phyloP scores from a whole-genome alignment of 2,113 vertebrate species.

The Antidorcas marsupialis region DNA sequence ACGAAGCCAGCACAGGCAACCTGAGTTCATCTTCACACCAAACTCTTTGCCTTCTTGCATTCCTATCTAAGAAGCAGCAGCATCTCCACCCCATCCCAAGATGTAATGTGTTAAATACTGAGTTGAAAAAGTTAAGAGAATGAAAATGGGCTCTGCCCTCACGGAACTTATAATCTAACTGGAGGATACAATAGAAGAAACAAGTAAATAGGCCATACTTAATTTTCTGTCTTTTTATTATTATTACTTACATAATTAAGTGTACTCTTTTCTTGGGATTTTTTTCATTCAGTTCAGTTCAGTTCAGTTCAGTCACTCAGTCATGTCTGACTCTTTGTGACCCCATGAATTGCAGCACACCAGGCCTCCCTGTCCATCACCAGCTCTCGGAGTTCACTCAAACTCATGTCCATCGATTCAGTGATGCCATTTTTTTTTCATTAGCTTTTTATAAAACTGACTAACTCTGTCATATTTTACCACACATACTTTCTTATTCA shows the following conservation, averaged over 20 bases:
- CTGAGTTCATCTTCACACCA: neutral
- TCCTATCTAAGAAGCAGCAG: neutral
- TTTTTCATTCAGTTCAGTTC: too few species aligned
- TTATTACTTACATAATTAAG: neutral
- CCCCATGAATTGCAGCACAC: too few species aligned
- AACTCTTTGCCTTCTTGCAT: neutral
- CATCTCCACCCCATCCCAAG: neutral
- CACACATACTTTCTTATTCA: neutral
- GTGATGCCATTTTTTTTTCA: neutral
- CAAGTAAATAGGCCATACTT: neutral
- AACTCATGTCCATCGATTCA: too few species aligned
- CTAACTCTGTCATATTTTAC: neutral
- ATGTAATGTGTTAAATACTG: neutral
- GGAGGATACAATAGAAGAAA: neutral
- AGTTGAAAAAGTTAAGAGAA: neutral
- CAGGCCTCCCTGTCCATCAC: too few species aligned
- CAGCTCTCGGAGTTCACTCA: too few species aligned
- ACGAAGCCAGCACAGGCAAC: neutral
- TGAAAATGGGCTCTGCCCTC: neutral
- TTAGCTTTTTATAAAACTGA: neutral
- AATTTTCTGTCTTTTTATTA: neutral
- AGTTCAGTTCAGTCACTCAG: too few species aligned
- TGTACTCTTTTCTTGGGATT: neutral
- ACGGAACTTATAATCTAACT: neutral
- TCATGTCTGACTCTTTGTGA: too few species aligned